phyloP scores from a whole-genome alignment of 2,113 vertebrate species.

The Ia io region DNA sequence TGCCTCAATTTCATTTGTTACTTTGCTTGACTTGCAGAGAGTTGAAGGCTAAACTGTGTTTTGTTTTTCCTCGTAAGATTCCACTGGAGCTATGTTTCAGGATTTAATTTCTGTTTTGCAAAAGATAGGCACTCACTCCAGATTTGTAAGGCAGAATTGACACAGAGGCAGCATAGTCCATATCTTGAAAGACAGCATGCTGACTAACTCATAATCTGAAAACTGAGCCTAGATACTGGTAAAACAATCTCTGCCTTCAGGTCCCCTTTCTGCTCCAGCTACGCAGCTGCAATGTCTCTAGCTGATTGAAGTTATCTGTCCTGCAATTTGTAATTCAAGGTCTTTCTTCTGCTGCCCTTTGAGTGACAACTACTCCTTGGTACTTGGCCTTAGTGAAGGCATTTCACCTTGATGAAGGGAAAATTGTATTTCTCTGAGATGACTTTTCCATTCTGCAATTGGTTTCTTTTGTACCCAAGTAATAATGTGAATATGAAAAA shows the following conservation, averaged over 20 bases:
- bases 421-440: neutral
- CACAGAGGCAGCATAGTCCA: neutral
- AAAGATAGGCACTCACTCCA: neutral
- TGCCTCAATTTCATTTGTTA: neutral
- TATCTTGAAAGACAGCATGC: neutral
- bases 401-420: neutral
- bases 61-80: neutral
- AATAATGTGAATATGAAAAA: neutral
- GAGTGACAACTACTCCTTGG: neutral
- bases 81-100: neutral
- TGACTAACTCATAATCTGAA: neutral
- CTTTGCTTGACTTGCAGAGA: neutral
- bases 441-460: neutral
- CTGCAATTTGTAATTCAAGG: neutral
- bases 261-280: neutral
- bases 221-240: neutral
- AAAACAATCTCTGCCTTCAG: neutral
- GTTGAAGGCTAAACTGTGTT: neutral
- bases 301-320: neutral
- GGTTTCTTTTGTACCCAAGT: neutral
- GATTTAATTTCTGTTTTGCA: neutral
- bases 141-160: neutral
- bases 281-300: neutral
- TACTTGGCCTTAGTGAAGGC: neutral
- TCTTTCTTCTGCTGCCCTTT: neutral